These are phyloP conservation scores for Drosophila tropicalis DNA, from an alignment of 1,140 invertebrate genomes.

Conservation along the genomic window DNA sequence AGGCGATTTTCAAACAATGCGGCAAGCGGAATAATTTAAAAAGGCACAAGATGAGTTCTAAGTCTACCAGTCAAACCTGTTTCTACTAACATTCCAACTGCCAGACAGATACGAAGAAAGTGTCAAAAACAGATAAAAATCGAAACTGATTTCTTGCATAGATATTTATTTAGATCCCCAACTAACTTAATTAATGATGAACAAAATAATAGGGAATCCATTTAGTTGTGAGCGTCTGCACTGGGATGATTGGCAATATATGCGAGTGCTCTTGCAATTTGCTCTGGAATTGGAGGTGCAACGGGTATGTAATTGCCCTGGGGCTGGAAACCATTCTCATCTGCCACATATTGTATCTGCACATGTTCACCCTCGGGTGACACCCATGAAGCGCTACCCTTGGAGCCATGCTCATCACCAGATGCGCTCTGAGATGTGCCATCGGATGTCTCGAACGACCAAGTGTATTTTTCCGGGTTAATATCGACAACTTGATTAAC, in stretches of 20 bases:
- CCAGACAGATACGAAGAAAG: no score
- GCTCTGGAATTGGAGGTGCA: slow-evolving; percentile 87
- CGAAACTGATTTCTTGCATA: no score
- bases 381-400: slow-evolving; percentile 89
- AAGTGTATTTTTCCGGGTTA: neutral
- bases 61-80: no score
- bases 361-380: slow-evolving; percentile 89
- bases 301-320: slow-evolving; percentile 86
- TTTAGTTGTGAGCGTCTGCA: neutral
- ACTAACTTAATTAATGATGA: neutral
- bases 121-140: no score
- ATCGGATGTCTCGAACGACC: neutral
- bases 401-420: slow-evolving; percentile 72
- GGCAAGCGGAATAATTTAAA: no score
- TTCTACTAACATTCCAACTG: no score
- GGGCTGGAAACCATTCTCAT: slow-evolving; percentile 89
- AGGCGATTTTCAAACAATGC: no score
- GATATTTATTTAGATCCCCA: no score
- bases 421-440: neutral
- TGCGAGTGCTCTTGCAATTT: slow-evolving; percentile 86
- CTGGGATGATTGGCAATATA: slow-evolving; percentile 84
- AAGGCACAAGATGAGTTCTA: no score
- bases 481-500: neutral
- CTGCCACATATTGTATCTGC: slow-evolving; percentile 89
- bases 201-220: neutral